Evolutionary conservation across 2,113 vertebrate species (phyloP).

Genomic region (Enhydra lutris): DNA sequence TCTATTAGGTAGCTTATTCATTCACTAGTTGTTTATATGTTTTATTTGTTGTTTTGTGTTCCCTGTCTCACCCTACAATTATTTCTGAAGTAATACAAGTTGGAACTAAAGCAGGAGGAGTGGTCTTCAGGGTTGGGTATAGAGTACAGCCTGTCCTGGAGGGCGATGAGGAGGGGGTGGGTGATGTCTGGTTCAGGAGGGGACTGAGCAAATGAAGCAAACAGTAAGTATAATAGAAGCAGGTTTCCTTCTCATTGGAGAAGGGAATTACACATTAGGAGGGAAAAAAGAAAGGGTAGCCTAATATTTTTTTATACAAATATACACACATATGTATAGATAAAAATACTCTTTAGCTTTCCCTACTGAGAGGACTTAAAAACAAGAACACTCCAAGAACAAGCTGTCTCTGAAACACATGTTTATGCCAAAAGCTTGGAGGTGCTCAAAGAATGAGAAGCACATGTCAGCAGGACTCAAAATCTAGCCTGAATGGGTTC

Average conservation of each 20-base stretch:
- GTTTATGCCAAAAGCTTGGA: neutral
- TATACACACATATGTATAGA: neutral
- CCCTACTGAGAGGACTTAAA: neutral
- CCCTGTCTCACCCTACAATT: neutral
- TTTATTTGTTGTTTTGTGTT: neutral
- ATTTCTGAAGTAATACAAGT: neutral
- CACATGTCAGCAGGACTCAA: no score
- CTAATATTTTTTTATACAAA: neutral
- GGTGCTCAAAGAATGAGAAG: neutral
- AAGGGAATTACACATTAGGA: neutral
- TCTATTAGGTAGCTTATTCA: neutral
- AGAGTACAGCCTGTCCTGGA: no score
- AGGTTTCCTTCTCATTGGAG: no score
- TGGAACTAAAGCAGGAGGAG: neutral
- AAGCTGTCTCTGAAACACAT: neutral
- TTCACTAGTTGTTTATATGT: neutral
- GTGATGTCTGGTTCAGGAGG: neutral
- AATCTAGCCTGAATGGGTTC: neutral
- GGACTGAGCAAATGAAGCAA: neutral
- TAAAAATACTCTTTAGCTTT: neutral
- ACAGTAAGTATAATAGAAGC: neutral
- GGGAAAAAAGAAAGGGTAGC: neutral
- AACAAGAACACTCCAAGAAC: neutral
- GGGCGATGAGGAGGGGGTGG: neutral
- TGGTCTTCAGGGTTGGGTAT: neutral